Evolutionary conservation across 2,888 invertebrate species (phyloP), one percentile per base, ranked within the genome.

Genomic region (Salticus scenicus): DNA sequence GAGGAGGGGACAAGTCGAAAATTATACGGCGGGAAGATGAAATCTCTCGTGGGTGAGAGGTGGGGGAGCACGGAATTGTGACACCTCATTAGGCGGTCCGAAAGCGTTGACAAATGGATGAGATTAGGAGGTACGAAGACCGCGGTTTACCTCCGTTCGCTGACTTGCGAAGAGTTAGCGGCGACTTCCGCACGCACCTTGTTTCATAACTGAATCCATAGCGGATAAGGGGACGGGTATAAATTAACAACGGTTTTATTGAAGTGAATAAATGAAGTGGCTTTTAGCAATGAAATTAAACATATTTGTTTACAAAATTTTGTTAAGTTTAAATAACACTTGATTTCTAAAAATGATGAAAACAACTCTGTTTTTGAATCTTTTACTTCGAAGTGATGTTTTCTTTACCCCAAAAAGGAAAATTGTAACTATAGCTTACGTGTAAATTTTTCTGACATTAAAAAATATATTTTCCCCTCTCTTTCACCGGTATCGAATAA

Each of bases 101-200:
- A 74, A 87, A 77, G 75, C 80, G 78, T 83, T 87, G 88, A 88
- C 86, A 87, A 88, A 88, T 88, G 88, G 87, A 80, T 71, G 63
- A 73, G 88, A 88, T 88, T 88, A 88, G 76, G 47, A 63, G 76
- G 31, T 71, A 71, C 70, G 73, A 64, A 64, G 80, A 47, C 66
- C 76, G 86, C 57, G 80, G 80, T 80, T 79, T 84, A 78, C 83
- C 83, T 74, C 70, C 81, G 42, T 57, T 17, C 70, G 42, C 64
- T 75, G 81, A 75, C 81, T 82, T 82, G 70, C 57, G 74, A 80
- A 57, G 57, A 73, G 57, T 83, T 76, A 83, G 76, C 66, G 64
- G 63, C 10, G 41, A 47, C 57, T 67, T 41, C 33, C 64, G 41
- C 72, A 57, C 74, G 41, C 81, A 75, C 67, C 74, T 74, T 42